phyloP scores from a whole-genome alignment of 2,797 vertebrate species.

The Australoheros facetus region DNA sequence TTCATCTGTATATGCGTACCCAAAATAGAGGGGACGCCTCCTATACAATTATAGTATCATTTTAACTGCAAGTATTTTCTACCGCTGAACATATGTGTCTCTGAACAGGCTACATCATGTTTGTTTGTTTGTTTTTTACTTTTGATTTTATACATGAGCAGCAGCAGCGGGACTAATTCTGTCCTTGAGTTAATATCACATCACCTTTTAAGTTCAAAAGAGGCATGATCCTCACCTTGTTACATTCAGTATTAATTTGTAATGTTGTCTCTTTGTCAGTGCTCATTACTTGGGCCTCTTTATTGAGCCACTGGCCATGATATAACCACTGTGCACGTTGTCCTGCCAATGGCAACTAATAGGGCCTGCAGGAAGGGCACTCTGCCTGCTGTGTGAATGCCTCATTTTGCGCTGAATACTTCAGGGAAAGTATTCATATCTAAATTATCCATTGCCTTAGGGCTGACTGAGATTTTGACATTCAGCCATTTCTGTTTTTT shows the following conservation, averaged over 20 bases:
- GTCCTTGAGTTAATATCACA: neutral
- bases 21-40: too few relatives aligned
- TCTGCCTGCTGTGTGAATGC: slow-evolving; percentile 28
- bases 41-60: too few relatives aligned
- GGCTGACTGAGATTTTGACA: slow-evolving; percentile 61
- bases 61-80: neutral
- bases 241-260: slow-evolving; percentile 7
- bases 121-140: too few relatives aligned
- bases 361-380: slow-evolving; percentile 57
- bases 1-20: too few relatives aligned
- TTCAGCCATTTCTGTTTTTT: slow-evolving; percentile 34
- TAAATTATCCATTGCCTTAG: slow-evolving; percentile 61
- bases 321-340: slow-evolving; percentile 24
- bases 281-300: slow-evolving; percentile 22
- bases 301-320: slow-evolving; percentile 24
- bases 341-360: slow-evolving; percentile 50
- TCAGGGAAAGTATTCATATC: slow-evolving; percentile 52
- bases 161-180: neutral
- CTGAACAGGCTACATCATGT: neutral
- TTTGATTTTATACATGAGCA: neutral
- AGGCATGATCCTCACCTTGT: neutral
- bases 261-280: slow-evolving; percentile 16
- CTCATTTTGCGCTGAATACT: slow-evolving; percentile 45
- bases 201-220: neutral
- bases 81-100: neutral